Conservation (phyloP, 1,140 invertebrate species). For the Hyposmocoma kahamanoa region DNA sequence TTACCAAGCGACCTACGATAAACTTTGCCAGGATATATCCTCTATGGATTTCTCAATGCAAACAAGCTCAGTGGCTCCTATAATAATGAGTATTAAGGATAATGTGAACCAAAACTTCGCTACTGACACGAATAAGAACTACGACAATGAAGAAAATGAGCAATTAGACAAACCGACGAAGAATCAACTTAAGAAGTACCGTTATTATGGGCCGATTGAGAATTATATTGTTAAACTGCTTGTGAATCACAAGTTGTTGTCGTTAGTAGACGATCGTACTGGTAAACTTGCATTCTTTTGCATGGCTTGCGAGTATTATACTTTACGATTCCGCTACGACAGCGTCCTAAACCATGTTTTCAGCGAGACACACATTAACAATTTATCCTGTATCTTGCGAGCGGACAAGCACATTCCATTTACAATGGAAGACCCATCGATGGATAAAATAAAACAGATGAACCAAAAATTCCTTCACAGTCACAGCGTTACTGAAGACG, state of each 20-base stretch:
- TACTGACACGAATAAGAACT: slow-evolving; percentile 52
- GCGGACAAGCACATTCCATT: slow-evolving; percentile 52
- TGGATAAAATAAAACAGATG: slow-evolving; percentile 50
- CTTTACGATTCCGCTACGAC: slow-evolving; percentile 58
- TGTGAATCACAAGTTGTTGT: slow-evolving; percentile 51
- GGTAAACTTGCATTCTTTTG: slow-evolving; percentile 64
- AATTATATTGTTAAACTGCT: slow-evolving; percentile 46
- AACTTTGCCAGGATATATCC: slow-evolving; percentile 40
- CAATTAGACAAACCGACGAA: slow-evolving; percentile 47
- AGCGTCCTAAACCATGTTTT: slow-evolving; percentile 62
- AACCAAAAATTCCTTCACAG: slow-evolving; percentile 50
- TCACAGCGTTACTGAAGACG: slow-evolving; percentile 31
- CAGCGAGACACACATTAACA: slow-evolving; percentile 54
- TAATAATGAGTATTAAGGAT: slow-evolving; percentile 66
- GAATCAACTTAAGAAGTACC: slow-evolving; percentile 55
- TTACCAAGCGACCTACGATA: slow-evolving; percentile 41
- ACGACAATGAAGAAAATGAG: slow-evolving; percentile 57
- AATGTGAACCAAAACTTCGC: slow-evolving; percentile 64
- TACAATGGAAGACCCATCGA: slow-evolving; percentile 27
- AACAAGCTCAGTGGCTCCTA: slow-evolving; percentile 57
- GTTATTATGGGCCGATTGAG: slow-evolving; percentile 63
- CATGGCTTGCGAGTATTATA: slow-evolving; percentile 63
- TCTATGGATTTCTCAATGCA: slow-evolving; percentile 47
- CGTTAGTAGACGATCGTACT: slow-evolving; percentile 57
- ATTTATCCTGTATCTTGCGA: slow-evolving; percentile 52